Percentiles rank a stretch among this genome's conserved stretches.
These are phyloP conservation scores for Drosophila virilis DNA, from an alignment of 1,140 invertebrate genomes.

Conservation along the genomic window DNA sequence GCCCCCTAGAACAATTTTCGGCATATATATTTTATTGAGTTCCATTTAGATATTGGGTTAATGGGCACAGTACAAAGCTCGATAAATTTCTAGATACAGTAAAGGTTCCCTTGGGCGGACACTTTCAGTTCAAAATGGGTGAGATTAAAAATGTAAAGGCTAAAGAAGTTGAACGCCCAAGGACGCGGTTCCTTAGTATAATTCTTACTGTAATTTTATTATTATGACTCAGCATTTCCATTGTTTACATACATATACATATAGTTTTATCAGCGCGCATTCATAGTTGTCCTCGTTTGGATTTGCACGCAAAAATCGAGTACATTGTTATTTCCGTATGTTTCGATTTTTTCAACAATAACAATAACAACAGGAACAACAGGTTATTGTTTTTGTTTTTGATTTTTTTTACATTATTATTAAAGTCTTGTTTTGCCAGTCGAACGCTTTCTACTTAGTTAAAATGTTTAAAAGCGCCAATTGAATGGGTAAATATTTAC, in stretches of 20 bases:
- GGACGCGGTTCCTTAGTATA: neutral
- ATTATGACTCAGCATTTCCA: constrained; percentile 20
- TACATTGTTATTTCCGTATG: constrained; percentile 55
- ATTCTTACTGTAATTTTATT: neutral
- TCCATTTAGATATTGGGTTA: neutral
- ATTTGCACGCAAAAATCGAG: constrained; percentile 35
- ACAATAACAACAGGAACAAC: constrained; percentile 29
- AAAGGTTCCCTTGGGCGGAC: neutral
- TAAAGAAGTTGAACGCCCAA: neutral
- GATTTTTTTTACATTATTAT: constrained; percentile 2
- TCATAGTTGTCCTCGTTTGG: constrained; percentile 58
- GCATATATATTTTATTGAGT: neutral
- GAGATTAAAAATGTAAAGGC: too few relatives aligned
- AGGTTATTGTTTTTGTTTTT: constrained; percentile 9
- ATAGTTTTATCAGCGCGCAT: neutral
- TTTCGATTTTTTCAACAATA: constrained; percentile 32
- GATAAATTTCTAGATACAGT: neutral
- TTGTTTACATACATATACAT: neutral
- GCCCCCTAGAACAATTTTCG: constrained; percentile 12
- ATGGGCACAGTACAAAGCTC: neutral
- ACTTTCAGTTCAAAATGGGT: neutral
- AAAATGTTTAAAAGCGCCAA: constrained; percentile 7
- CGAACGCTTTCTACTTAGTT: constrained; percentile 34
- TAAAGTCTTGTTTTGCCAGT: constrained; percentile 13
- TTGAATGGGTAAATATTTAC: constrained; percentile 30